Evolutionary conservation across 2,888 invertebrate genomes (phyloP).

Genomic region (Dynastes maya): DNA sequence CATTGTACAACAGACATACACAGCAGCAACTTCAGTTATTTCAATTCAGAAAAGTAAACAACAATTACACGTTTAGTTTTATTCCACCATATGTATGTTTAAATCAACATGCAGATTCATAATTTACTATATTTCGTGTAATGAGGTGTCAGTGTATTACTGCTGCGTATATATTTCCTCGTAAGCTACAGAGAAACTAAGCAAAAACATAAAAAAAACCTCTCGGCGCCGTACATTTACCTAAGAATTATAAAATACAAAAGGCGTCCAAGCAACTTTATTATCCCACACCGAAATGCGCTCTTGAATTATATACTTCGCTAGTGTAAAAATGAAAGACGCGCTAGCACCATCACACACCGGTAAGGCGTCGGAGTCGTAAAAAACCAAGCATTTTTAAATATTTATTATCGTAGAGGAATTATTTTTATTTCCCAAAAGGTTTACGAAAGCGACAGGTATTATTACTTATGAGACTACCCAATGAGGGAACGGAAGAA

Average conservation of each 20-base stretch:
- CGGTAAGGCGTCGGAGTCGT: slow-evolving; percentile 1
- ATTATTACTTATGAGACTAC: slow-evolving; percentile 26
- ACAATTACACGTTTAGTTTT: too few relatives aligned
- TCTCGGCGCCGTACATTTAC: background rate
- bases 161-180: too few relatives aligned
- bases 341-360: background rate
- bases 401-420: slow-evolving; percentile 26
- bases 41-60: too few relatives aligned
- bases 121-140: too few relatives aligned
- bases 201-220: background rate
- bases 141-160: too few relatives aligned
- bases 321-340: background rate
- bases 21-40: too few relatives aligned
- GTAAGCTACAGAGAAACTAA: too few relatives aligned
- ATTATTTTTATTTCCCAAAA: slow-evolving; percentile 38
- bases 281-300: background rate
- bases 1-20: too few relatives aligned
- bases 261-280: background rate
- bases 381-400: slow-evolving; percentile 31
- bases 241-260: slow-evolving; percentile 3
- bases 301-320: too few relatives aligned
- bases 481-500: background rate
- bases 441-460: slow-evolving; percentile 19
- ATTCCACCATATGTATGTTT: too few relatives aligned
- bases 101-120: too few relatives aligned